Conservation (phyloP, 1,140 invertebrate genomes). For the Hypothenemus hampei region DNA sequence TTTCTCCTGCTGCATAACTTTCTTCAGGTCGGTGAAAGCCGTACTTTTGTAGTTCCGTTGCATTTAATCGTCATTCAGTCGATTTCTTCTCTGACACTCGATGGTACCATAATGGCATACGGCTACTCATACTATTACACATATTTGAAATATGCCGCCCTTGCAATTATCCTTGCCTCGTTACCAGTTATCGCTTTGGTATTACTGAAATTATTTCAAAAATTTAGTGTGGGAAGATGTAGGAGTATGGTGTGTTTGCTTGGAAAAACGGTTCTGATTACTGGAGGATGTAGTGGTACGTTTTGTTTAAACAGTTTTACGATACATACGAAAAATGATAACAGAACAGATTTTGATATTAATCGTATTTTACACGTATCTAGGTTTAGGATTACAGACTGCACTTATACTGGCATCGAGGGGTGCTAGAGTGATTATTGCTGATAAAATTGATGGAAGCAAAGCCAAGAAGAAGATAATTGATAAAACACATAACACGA, state of each 20-base stretch:
- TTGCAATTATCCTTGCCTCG: slow-evolving; percentile 24
- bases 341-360: too few relatives aligned
- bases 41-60: too few relatives aligned
- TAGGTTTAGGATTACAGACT: slow-evolving; percentile 42
- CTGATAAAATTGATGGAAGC: slow-evolving; percentile 36
- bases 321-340: too few relatives aligned
- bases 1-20: slow-evolving; percentile 29
- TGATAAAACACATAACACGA: slow-evolving; percentile 36
- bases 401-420: slow-evolving; percentile 38
- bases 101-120: slow-evolving; percentile 20
- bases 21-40: slow-evolving; percentile 20
- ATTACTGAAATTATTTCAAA: slow-evolving; percentile 35
- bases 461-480: slow-evolving; percentile 46
- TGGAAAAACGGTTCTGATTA: slow-evolving; percentile 37
- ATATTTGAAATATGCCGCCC: slow-evolving; percentile 33
- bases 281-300: slow-evolving; percentile 33
- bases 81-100: too few relatives aligned
- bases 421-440: slow-evolving; percentile 39
- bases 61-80: not conserved
- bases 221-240: slow-evolving; percentile 31
- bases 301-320: too few relatives aligned
- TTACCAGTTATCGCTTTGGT: slow-evolving; percentile 31
- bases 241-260: slow-evolving; percentile 35
- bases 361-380: too few relatives aligned
- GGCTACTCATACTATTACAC: slow-evolving; percentile 24